Evolutionary conservation across 2,797 vertebrate genomes (phyloP).

Genomic region (Vireo griseus): DNA sequence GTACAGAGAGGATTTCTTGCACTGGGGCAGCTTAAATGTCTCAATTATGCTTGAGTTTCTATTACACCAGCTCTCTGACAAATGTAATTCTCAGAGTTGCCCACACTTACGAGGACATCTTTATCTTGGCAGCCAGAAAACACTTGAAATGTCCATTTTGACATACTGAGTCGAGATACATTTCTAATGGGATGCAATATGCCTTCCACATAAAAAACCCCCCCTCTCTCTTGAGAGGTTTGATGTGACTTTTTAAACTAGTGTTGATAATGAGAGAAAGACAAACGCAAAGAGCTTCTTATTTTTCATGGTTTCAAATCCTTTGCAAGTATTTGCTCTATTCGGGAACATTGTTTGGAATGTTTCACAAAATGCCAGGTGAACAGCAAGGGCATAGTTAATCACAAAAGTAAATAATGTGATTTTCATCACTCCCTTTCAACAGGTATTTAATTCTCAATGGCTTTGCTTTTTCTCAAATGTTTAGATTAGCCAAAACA

Average conservation of each 20-base stretch:
- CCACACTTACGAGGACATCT: slow-evolving; percentile 11
- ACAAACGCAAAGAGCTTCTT: not conserved
- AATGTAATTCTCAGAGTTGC: slow-evolving; percentile 44
- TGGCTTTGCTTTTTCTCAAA: not conserved
- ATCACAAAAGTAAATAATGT: not conserved
- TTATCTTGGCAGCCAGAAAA: slow-evolving; percentile 42
- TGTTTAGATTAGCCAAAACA: not conserved
- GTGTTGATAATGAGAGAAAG: not conserved
- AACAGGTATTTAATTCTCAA: not conserved
- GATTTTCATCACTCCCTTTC: not conserved
- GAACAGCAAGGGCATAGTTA: not conserved
- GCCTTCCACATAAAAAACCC: not conserved
- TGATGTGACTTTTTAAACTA: not conserved
- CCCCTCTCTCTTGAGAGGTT: not conserved
- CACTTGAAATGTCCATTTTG: slow-evolving; percentile 32
- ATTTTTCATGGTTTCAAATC: not conserved
- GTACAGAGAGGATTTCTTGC: slow-evolving; percentile 49
- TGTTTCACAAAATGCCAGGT: not conserved
- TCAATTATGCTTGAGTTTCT: slow-evolving; percentile 56
- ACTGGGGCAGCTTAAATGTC: slow-evolving; percentile 50
- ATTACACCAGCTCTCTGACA: slow-evolving; percentile 23
- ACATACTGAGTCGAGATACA: not conserved
- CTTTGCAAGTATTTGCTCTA: not conserved
- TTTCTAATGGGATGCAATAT: not conserved
- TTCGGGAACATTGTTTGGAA: not conserved